phyloP scores from a whole-genome alignment of 2,113 vertebrate species.

The Pluvialis apricaria region DNA sequence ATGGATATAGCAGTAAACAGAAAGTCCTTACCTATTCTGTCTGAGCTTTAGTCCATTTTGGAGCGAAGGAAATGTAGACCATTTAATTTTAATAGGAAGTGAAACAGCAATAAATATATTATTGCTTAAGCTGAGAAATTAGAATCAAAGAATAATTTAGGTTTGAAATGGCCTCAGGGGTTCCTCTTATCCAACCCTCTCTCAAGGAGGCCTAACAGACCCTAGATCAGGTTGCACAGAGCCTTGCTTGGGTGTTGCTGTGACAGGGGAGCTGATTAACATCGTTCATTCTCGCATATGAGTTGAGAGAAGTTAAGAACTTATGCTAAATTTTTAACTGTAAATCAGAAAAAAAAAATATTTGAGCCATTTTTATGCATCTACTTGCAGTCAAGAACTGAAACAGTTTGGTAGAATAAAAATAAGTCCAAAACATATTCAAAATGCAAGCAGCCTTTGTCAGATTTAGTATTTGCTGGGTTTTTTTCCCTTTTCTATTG shows the following conservation, averaged over 20 bases:
- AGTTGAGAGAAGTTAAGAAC: neutral
- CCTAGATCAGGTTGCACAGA: too few relatives aligned
- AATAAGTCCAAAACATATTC: neutral
- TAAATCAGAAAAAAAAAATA: neutral
- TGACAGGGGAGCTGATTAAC: neutral
- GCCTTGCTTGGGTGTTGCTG: neutral
- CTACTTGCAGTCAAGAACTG: neutral
- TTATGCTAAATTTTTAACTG: neutral
- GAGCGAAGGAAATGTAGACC: neutral
- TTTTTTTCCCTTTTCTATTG: neutral
- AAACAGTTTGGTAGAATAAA: neutral
- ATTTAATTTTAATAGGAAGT: neutral
- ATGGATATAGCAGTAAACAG: neutral
- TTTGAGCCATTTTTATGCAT: neutral
- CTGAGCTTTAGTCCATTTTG: neutral
- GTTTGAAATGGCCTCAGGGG: neutral
- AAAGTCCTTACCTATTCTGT: neutral
- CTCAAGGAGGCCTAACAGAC: neutral
- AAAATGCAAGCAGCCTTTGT: neutral
- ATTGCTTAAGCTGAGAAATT: neutral
- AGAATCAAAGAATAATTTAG: neutral
- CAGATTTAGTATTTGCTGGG: neutral
- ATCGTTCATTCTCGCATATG: rapidly evolving
- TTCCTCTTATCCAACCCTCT: neutral
- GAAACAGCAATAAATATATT: neutral